phyloP scores from a whole-genome alignment of 2,888 invertebrate genomes.

The Nineta flava region DNA sequence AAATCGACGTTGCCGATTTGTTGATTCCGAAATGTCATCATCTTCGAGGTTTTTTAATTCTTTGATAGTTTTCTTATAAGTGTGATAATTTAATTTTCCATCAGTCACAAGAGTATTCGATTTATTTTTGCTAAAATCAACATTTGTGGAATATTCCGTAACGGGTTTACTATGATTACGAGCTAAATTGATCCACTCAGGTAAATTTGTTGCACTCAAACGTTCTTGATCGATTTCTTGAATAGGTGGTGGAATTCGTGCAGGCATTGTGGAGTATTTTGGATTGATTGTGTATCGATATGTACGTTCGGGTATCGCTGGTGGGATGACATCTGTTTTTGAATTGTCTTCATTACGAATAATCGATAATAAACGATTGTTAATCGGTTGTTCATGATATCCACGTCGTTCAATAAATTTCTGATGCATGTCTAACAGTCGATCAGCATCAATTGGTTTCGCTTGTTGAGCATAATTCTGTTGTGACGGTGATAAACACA shows the following conservation, averaged over 20 bases:
- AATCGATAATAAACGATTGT: too few relatives aligned
- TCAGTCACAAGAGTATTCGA: not conserved
- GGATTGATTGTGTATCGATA: too few relatives aligned
- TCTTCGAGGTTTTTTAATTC: not conserved
- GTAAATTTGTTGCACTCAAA: constrained; percentile 25
- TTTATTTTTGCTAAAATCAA: not conserved
- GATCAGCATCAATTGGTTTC: constrained; percentile 39
- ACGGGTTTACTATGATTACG: constrained; percentile 12
- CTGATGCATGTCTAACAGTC: constrained; percentile 49
- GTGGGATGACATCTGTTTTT: constrained; percentile 3
- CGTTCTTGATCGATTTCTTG: constrained; percentile 8
- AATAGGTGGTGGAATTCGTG: too few relatives aligned
- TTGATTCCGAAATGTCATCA: not conserved
- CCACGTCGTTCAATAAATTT: constrained; percentile 47
- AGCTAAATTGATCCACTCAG: constrained; percentile 34
- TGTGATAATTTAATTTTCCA: not conserved
- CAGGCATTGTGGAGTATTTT: too few relatives aligned
- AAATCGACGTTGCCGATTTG: constrained; percentile 28
- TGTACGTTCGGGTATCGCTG: too few relatives aligned
- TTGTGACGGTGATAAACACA: constrained; percentile 61
- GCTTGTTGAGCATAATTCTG: constrained; percentile 40
- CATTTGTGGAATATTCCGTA: not conserved
- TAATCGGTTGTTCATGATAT: constrained; percentile 15
- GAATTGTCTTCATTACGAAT: not conserved
- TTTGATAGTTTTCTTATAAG: not conserved